Evolutionary conservation across 1,140 invertebrate genomes (phyloP).

Genomic region (Charaxes varanes): DNA sequence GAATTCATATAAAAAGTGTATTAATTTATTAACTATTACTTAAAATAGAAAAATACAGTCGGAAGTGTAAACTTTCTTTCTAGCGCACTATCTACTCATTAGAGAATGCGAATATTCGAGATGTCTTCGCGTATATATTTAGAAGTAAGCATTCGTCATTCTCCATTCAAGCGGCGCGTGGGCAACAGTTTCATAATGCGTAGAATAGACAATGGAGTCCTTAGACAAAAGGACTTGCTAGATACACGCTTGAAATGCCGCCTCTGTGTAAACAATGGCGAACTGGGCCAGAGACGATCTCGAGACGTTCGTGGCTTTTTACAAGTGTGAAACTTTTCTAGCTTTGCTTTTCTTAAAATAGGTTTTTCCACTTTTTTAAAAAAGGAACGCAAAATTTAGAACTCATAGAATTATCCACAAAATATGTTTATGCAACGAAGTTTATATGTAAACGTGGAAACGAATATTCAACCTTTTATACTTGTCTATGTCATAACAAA

Average conservation of each 20-base stretch:
- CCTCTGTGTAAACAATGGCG: conserved; percentile 23
- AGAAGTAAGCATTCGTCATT: conserved; percentile 13
- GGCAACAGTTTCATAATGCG: conserved; percentile 19
- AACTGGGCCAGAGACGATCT: conserved; percentile 21
- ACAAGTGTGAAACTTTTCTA: conserved; percentile 6
- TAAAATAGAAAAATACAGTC: too few relatives aligned
- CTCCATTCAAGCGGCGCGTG: conserved; percentile 18
- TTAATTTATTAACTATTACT: too few relatives aligned
- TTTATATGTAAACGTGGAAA: neutral
- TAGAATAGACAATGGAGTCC: conserved; percentile 24
- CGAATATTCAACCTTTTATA: too few relatives aligned
- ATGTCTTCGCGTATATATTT: too few relatives aligned
- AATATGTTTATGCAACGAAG: neutral
- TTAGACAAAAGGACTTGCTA: conserved; percentile 22
- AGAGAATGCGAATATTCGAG: too few relatives aligned
- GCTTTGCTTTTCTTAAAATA: neutral
- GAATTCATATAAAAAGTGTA: too few relatives aligned
- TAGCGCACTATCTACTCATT: too few relatives aligned
- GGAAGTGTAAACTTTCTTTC: too few relatives aligned
- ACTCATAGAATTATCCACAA: neutral
- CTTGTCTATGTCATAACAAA: too few relatives aligned
- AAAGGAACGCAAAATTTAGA: neutral
- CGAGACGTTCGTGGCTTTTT: conserved; percentile 16
- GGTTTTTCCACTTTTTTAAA: neutral
- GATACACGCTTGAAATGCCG: conserved; percentile 27